phyloP scores from a whole-genome alignment of 2,888 invertebrate genomes.

The Ceramica pisi region DNA sequence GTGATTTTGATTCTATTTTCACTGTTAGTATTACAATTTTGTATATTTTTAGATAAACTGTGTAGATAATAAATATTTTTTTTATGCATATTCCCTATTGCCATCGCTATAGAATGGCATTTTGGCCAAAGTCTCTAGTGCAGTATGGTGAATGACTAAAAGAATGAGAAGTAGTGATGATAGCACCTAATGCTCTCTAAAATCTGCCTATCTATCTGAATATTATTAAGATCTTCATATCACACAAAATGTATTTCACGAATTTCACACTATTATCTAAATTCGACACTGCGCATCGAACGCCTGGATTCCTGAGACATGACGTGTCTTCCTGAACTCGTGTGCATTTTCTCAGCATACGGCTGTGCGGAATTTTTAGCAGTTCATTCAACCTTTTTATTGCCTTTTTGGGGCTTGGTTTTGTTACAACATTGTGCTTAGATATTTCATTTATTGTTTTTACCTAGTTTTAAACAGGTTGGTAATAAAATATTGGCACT shows the following conservation, averaged over 20 bases:
- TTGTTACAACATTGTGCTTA: conserved; percentile 1
- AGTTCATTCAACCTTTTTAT: conserved; percentile 62
- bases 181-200: too few species aligned
- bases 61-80: too few species aligned
- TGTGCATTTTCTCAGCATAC: conserved; percentile 53
- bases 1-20: too few species aligned
- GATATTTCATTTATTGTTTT: not conserved
- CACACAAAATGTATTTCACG: not conserved
- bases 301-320: conserved; percentile 53
- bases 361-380: conserved; percentile 46
- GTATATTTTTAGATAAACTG: too few species aligned
- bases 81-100: too few species aligned
- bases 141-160: too few species aligned
- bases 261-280: conserved; percentile 24
- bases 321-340: conserved; percentile 58
- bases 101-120: too few species aligned
- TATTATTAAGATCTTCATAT: too few species aligned
- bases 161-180: too few species aligned
- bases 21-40: too few species aligned
- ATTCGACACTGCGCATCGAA: conserved; percentile 45
- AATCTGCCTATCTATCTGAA: too few species aligned
- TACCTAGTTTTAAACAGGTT: conserved; percentile 24
- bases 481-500: not conserved
- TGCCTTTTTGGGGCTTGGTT: conserved; percentile 22
- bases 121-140: too few species aligned